A percentile compares a stretch with the other conserved stretches of the same genome.
phyloP scores from a whole-genome alignment of 2,888 invertebrate genomes.

The Himalopsyche tibetana region DNA sequence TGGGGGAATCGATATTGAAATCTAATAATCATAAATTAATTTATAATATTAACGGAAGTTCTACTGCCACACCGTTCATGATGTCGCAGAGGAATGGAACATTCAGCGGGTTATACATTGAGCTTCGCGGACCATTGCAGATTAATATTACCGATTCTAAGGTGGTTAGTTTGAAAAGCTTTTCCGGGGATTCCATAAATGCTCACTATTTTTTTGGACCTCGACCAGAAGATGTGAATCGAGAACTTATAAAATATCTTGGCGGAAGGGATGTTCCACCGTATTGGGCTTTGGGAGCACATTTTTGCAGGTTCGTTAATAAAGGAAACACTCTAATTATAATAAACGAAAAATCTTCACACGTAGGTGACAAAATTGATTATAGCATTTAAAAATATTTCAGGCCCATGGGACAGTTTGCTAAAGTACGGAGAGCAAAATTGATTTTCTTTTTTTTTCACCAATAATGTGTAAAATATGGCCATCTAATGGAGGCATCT shows the following conservation, averaged over 20 bases:
- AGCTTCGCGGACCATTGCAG: constrained; percentile 56
- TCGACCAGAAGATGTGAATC: constrained; percentile 55
- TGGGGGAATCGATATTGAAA: constrained; percentile 56
- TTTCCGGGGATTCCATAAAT: constrained; percentile 50
- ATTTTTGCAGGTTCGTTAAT: constrained; percentile 63
- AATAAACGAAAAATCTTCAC: too few species aligned
- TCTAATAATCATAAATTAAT: constrained; percentile 44
- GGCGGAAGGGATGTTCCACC: constrained; percentile 51
- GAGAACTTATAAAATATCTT: constrained; percentile 45
- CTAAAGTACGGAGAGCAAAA: too few species aligned
- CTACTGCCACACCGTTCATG: constrained; percentile 52
- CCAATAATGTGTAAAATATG: too few species aligned
- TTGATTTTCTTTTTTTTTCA: too few species aligned
- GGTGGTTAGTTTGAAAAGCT: constrained; percentile 52
- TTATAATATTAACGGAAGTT: constrained; percentile 51
- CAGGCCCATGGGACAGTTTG: too few species aligned
- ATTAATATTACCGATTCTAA: constrained; percentile 48
- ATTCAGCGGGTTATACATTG: constrained; percentile 60
- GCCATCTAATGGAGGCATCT: too few species aligned
- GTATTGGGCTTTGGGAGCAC: constrained; percentile 62
- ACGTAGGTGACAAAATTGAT: too few species aligned
- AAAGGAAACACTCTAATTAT: too few species aligned
- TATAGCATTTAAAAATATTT: too few species aligned
- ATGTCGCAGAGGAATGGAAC: constrained; percentile 62
- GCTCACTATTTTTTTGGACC: constrained; percentile 63